Evolutionary conservation across 2,113 vertebrate genomes (phyloP), one percentile per base, ranked within the genome.

Genomic region (Ameiurus melas): DNA sequence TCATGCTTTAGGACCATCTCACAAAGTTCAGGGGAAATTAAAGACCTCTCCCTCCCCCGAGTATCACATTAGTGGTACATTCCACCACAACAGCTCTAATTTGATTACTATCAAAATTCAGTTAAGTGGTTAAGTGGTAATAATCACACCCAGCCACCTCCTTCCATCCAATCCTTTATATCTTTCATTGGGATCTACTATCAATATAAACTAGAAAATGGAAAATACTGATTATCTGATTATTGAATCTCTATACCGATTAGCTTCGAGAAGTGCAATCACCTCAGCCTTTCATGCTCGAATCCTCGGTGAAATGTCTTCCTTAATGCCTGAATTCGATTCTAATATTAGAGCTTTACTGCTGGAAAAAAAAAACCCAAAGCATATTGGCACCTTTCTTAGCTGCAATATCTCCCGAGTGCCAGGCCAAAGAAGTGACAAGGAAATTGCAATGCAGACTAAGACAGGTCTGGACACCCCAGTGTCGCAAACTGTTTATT

Each of bases 31-130:
- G 57, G 36, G 33, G 43, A 60, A 30, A 51, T 51, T 71, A 84
- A 81, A 10, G 13, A 12, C 10, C 20, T 75, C 71, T 80, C 75
- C 10, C 22, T 75, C 73, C 79, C 70, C 88, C 80, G 66, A 66
- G 77, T 75, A 88, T 91, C 89, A 92, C 93, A 94, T 94, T 93
- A 94, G 90, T 73, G 91, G 92, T 93, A 93, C 93, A 92, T 91
- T 89, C 91, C 89, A 89, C 89, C 88, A 91, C 90, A 92, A 93
- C 91, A 93, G 93, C 79, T 90, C 86, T 93, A 94, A 93, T 94
- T 93, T 92, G 91, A 86, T 55, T 91, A 85, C 89, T 90, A 91
- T 91, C 88, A 51, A 89, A 36, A 87, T 80, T 57, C 86, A 90
- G 93, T 93, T 89, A 89, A 55, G 91, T 90, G n/a, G 68, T 83